Conservation (phyloP, 2,113 vertebrate species). For the Glaucidium brasilianum region DNA sequence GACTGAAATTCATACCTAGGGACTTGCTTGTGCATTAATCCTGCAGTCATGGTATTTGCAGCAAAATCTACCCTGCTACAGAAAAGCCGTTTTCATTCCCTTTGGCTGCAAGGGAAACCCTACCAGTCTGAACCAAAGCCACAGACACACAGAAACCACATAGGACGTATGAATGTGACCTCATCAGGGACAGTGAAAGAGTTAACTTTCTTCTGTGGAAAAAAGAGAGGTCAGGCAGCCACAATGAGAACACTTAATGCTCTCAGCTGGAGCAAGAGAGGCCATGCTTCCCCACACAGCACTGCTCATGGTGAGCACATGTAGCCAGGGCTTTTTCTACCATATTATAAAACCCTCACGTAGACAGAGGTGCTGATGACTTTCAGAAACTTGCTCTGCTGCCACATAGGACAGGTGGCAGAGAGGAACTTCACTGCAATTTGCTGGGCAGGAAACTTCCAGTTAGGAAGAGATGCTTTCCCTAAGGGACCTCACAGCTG, state of each 20-base stretch:
- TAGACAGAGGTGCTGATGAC: background rate
- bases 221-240: background rate
- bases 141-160: background rate
- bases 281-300: background rate
- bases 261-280: background rate
- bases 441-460: background rate
- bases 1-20: background rate
- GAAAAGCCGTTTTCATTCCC: background rate
- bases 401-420: background rate
- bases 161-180: rapidly evolving
- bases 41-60: background rate
- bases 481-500: background rate
- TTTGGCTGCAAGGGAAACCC: background rate
- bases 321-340: background rate
- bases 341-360: background rate
- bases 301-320: background rate
- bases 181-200: background rate
- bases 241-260: background rate
- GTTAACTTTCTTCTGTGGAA: background rate
- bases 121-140: background rate
- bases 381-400: background rate
- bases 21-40: background rate
- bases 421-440: background rate
- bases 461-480: background rate
- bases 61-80: background rate